A percentile compares a stretch with the other conserved stretches of the same genome.
Conservation (phyloP, 2,113 vertebrate species). For the Asarcornis scutulata region DNA sequence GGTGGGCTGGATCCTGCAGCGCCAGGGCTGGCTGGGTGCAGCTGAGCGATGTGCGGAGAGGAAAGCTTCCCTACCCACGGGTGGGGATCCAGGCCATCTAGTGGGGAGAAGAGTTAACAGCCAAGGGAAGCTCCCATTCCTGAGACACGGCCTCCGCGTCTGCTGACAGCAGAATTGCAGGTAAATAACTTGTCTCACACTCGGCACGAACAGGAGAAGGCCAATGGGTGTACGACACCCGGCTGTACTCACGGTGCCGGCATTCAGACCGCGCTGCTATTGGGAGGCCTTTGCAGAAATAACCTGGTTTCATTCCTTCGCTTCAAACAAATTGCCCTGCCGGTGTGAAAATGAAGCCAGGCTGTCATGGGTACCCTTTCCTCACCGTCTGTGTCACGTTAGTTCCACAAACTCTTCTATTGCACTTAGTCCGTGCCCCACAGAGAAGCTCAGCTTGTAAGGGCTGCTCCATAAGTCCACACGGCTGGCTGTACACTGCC, state of each 20-base stretch:
- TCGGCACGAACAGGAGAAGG: background rate
- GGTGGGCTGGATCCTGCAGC: background rate
- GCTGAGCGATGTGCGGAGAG: background rate
- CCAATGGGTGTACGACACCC: background rate
- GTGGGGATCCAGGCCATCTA: conserved; percentile 44
- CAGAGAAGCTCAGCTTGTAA: background rate
- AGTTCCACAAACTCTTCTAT: background rate
- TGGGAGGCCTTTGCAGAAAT: background rate
- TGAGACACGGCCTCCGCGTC: background rate
- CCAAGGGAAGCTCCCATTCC: background rate
- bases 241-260: fast-evolving
- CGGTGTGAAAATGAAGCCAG: background rate
- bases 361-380: background rate
- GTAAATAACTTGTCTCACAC: background rate
- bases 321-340: background rate
- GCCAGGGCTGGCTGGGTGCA: background rate
- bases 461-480: background rate
- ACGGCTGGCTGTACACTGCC: background rate
- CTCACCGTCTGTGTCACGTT: background rate
- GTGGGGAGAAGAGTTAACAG: conserved; percentile 8
- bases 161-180: fast-evolving
- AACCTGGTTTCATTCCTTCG: background rate
- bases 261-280: background rate
- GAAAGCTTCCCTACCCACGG: background rate
- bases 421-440: background rate